Conservation (phyloP, 2,113 vertebrate genomes). For the Rhinolophus sinicus region DNA sequence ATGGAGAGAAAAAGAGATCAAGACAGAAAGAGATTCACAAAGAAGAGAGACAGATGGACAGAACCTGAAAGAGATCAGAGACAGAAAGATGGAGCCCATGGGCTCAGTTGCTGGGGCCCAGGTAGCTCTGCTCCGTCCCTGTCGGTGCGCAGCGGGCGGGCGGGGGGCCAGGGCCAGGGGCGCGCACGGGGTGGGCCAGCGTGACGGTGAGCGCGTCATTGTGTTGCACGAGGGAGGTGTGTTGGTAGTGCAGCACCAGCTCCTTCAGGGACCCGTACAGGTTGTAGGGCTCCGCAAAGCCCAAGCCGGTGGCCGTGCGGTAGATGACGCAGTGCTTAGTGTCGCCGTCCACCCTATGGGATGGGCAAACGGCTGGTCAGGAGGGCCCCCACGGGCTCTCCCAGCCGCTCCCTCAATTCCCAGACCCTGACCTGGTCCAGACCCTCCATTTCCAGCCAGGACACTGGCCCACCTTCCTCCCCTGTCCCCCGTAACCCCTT, state of each 20-base stretch:
- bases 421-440: too few species aligned
- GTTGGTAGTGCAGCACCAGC: conserved; percentile 95
- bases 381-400: accelerated
- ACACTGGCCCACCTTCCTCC: not conserved
- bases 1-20: not conserved
- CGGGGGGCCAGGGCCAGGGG: conserved; percentile 85
- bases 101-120: not conserved
- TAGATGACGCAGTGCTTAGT: conserved; percentile 95
- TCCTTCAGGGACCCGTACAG: conserved; percentile 94
- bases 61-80: not conserved
- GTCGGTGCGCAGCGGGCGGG: not conserved
- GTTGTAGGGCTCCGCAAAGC: conserved; percentile 96
- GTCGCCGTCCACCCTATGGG: conserved; percentile 88
- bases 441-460: not conserved
- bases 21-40: not conserved
- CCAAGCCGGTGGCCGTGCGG: conserved; percentile 92
- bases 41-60: not conserved
- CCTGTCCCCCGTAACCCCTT: not conserved
- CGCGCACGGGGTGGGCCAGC: conserved; percentile 92
- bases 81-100: not conserved
- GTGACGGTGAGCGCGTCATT: conserved; percentile 96
- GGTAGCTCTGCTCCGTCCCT: not conserved
- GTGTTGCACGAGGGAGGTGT: conserved; percentile 95
- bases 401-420: not conserved
- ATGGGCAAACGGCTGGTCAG: accelerated